These are phyloP conservation scores for Pseudanteris insignis DNA, from an alignment of 2,888 invertebrate genomes.

Conservation along the genomic window DNA sequence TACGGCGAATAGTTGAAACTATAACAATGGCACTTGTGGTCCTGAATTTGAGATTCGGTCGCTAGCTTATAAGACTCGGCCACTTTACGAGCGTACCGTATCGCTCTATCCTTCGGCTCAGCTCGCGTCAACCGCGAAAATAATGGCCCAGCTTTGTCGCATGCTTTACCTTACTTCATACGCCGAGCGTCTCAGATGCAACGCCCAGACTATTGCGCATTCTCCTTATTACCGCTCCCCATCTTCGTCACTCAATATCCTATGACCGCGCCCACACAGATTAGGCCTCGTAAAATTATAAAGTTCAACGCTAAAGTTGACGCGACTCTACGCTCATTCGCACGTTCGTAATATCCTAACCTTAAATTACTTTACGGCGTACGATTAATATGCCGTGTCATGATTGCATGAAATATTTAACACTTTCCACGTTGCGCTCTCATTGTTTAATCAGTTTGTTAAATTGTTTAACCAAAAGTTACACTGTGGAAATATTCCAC, in stretches of 20 bases:
- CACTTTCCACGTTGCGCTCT: background rate
- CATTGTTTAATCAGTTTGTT: background rate
- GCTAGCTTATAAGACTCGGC: slow-evolving; percentile 15
- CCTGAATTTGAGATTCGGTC: slow-evolving; percentile 35
- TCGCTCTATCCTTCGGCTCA: slow-evolving; percentile 30
- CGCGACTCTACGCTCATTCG: slow-evolving; percentile 52
- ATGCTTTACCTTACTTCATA: slow-evolving; percentile 43
- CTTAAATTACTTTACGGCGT: slow-evolving; percentile 57
- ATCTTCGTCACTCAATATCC: slow-evolving; percentile 32
- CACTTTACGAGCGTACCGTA: slow-evolving; percentile 43
- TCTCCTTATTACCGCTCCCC: slow-evolving; percentile 34
- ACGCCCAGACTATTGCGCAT: slow-evolving; percentile 33
- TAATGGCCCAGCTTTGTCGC: slow-evolving; percentile 42
- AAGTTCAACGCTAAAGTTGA: slow-evolving; percentile 54
- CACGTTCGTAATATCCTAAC: slow-evolving; percentile 52
- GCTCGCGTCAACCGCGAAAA: slow-evolving; percentile 34
- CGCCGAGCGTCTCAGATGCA: slow-evolving; percentile 41
- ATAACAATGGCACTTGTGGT: slow-evolving; percentile 31
- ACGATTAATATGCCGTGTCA: too few species aligned
- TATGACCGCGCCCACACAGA: slow-evolving; percentile 43
- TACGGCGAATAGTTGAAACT: slow-evolving; percentile 36
- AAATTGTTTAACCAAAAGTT: too few species aligned
- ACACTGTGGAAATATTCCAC: too few species aligned
- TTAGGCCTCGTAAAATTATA: slow-evolving; percentile 58
- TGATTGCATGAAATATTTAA: slow-evolving; percentile 25